Evolutionary conservation across 2,797 vertebrate species (phyloP).

Genomic region (Enteromius anoplus): DNA sequence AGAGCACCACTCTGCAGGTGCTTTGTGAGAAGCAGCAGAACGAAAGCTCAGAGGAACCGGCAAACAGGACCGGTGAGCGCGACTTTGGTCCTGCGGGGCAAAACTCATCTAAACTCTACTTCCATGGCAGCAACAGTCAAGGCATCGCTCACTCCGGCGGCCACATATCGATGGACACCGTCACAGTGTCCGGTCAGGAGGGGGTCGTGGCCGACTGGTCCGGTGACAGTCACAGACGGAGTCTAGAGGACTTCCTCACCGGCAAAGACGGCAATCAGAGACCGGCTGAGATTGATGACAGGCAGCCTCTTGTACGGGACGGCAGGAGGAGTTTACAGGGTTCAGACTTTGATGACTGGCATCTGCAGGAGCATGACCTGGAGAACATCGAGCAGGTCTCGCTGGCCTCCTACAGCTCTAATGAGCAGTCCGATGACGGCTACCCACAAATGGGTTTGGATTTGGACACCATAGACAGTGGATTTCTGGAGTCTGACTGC

Average conservation of each 20-base stretch:
- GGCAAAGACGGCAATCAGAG: conserved; percentile 65
- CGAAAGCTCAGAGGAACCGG: conserved; percentile 54
- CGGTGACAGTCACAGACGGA: conserved; percentile 39
- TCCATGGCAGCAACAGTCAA: conserved; percentile 53
- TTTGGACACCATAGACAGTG: conserved; percentile 91
- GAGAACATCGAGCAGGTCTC: conserved; percentile 77
- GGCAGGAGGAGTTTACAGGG: conserved; percentile 23
- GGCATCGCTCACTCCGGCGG: conserved; percentile 72
- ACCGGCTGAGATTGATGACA: conserved; percentile 38
- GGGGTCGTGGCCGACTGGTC: conserved; percentile 59
- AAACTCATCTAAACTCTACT: conserved; percentile 49
- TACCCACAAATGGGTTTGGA: conserved; percentile 84
- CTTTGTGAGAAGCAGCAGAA: conserved; percentile 58
- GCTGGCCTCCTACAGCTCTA: conserved; percentile 73
- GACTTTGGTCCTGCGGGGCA: conserved; percentile 36
- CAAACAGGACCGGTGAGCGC: background rate
- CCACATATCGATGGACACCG: conserved; percentile 86
- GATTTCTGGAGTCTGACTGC: conserved; percentile 89
- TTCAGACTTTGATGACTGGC: conserved; percentile 68
- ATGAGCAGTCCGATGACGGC: conserved; percentile 77
- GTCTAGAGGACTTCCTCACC: conserved; percentile 43
- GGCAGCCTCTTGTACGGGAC: conserved; percentile 43
- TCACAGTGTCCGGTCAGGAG: conserved; percentile 80
- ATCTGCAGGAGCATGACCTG: conserved; percentile 60
- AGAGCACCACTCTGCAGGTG: conserved; percentile 63